These are phyloP conservation scores for Erebia epiphron DNA, from an alignment of 2,888 invertebrate species.

Conservation along the genomic window DNA sequence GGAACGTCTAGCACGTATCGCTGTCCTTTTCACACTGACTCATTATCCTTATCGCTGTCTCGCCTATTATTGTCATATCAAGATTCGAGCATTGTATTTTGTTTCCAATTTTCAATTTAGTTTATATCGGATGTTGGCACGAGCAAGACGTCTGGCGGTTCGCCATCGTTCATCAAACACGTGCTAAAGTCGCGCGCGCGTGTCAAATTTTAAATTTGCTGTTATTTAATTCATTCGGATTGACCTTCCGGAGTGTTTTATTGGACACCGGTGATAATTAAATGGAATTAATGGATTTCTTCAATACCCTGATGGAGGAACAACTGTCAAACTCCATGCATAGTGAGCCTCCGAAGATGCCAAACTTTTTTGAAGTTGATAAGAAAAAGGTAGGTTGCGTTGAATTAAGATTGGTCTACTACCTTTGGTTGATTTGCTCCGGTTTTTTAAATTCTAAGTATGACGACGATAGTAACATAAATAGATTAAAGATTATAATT, in stretches of 20 bases:
- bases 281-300: constrained; percentile 76
- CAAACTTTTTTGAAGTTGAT: constrained; percentile 76
- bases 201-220: constrained; percentile 47
- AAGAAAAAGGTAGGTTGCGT: constrained; percentile 68
- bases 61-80: constrained; percentile 82
- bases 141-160: constrained; percentile 74
- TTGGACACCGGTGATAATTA: constrained; percentile 50
- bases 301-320: constrained; percentile 69
- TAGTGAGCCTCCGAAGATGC: constrained; percentile 68
- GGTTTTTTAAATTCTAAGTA: neutral
- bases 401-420: neutral
- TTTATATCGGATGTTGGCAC: constrained; percentile 81
- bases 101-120: constrained; percentile 83
- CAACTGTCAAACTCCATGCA: constrained; percentile 57
- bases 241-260: constrained; percentile 47
- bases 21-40: constrained; percentile 58
- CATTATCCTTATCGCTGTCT: constrained; percentile 66
- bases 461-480: too few relatives aligned
- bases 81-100: constrained; percentile 81
- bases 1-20: constrained; percentile 61
- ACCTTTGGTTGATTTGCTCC: neutral
- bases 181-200: constrained; percentile 61
- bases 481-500: too few relatives aligned
- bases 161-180: constrained; percentile 68
- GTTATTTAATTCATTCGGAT: constrained; percentile 43